Conservation (phyloP, 2,797 vertebrate genomes). For the Aythya fuligula region DNA sequence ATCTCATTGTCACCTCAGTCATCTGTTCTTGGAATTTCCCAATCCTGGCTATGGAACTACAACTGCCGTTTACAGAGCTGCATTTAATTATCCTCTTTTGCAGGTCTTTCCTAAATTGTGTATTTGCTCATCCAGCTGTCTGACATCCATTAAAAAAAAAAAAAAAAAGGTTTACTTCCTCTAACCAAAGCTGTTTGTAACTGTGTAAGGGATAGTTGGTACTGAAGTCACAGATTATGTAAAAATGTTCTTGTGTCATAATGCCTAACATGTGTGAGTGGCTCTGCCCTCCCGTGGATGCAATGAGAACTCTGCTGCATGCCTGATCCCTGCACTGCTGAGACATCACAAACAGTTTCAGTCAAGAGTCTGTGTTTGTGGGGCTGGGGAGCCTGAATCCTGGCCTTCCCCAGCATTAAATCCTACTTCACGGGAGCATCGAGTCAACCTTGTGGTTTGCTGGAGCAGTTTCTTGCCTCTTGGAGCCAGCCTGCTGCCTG, state of each 20-base stretch:
- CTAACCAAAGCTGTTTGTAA: neutral
- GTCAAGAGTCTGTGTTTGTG: neutral
- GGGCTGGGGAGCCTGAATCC: neutral
- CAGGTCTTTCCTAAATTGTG: neutral
- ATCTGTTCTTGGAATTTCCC: neutral
- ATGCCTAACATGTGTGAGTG: neutral
- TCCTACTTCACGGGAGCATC: neutral
- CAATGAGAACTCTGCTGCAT: neutral
- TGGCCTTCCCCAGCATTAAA: neutral
- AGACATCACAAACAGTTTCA: neutral
- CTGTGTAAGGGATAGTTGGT: neutral
- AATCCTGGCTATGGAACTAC: neutral
- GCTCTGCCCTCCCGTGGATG: slow-evolving; percentile 53
- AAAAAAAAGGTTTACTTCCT: neutral
- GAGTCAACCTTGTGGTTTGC: neutral
- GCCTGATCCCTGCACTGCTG: accelerated
- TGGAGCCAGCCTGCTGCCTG: neutral
- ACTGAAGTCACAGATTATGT: neutral
- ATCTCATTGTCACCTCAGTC: neutral
- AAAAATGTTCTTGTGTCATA: neutral
- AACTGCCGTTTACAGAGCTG: neutral
- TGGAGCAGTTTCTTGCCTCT: neutral
- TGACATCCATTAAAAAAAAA: neutral
- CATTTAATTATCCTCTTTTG: neutral
- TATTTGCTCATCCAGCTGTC: neutral